Percentiles rank a stretch among this genome's conserved stretches.
Evolutionary conservation across 2,113 vertebrate species (phyloP).

Genomic region (Caranx melampygus): DNA sequence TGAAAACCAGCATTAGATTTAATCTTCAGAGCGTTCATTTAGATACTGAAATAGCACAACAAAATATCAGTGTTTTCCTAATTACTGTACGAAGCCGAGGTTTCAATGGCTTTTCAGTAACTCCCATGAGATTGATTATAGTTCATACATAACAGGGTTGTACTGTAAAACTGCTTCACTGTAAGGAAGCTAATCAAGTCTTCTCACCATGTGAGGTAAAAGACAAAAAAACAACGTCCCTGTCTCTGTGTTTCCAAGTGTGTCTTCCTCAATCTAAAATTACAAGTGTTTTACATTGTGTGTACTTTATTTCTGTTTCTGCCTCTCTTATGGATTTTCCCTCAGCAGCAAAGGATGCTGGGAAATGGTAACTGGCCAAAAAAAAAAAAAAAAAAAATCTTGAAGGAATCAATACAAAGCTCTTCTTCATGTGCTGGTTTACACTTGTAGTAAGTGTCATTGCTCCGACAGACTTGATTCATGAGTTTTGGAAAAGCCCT

Average conservation of each 20-base stretch:
- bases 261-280: not conserved
- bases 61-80: not conserved
- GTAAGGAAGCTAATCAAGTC: not conserved
- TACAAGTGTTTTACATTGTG: not conserved
- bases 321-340: not conserved
- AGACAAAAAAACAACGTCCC: not conserved
- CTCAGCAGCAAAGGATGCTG: not conserved
- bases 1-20: not conserved
- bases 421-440: not conserved
- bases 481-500: not conserved
- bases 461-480: not conserved
- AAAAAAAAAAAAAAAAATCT: too few species aligned
- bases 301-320: too few species aligned
- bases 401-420: too few species aligned
- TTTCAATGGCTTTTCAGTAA: not conserved
- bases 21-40: not conserved
- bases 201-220: not conserved
- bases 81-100: not conserved
- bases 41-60: not conserved
- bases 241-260: too few species aligned
- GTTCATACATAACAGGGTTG: not conserved
- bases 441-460: not conserved
- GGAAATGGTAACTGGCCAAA: not conserved
- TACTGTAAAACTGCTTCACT: not conserved
- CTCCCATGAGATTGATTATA: not conserved